Conservation (phyloP, 1,140 invertebrate genomes). For the Drosophila melanogaster region Release_6_plus_ISO1_MT NC_004354.4:18084001-18084500, state of each 20-base stretch:
- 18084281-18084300: not conserved
- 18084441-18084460: not conserved
- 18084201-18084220: not conserved
- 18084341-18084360: not conserved
- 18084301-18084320: too few relatives aligned
- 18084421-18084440: not conserved
- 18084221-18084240: not conserved
- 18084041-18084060: slow-evolving; percentile 24
- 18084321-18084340: too few relatives aligned
- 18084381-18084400: not conserved
- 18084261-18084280: not conserved
- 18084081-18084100: slow-evolving; percentile 31
- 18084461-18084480: not conserved
- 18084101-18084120: slow-evolving; percentile 80
- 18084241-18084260: not conserved
- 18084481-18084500: too few relatives aligned
- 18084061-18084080: slow-evolving; percentile 36
- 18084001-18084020: slow-evolving; percentile 22
- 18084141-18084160: not conserved
- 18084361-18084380: not conserved
- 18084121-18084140: slow-evolving; percentile 16
- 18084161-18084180: slow-evolving; percentile 2
- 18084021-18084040: slow-evolving; percentile 37
- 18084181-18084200: too few relatives aligned
- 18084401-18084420: not conserved